Conservation (phyloP, 2,113 vertebrate species). For the Pycnonotus jocosus region DNA sequence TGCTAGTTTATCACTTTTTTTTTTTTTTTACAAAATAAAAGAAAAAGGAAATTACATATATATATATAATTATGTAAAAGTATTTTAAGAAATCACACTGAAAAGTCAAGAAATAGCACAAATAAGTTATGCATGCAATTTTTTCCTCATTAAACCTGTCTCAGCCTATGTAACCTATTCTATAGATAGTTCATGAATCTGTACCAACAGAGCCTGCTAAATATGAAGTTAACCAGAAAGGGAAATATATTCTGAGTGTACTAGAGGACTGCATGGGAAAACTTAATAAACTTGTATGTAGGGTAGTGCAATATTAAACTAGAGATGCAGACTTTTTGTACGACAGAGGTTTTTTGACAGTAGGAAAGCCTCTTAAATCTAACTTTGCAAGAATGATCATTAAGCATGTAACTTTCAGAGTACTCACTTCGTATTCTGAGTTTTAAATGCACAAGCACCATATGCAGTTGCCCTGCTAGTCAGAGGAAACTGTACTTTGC, state of each 20-base stretch:
- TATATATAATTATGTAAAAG: neutral
- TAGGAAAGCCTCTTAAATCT: neutral
- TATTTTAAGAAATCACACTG: neutral
- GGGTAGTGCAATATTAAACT: neutral
- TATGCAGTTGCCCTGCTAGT: neutral
- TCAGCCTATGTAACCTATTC: neutral
- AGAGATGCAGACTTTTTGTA: neutral
- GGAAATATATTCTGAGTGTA: neutral
- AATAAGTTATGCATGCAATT: neutral
- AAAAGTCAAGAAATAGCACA: neutral
- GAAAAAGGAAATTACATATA: neutral
- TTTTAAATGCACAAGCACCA: neutral
- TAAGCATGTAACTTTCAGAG: neutral
- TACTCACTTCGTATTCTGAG: neutral
- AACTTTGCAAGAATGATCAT: neutral
- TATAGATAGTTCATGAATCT: neutral
- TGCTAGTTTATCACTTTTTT: neutral
- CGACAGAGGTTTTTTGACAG: neutral
- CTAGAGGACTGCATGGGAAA: neutral
- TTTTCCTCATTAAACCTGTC: neutral
- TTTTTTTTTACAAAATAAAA: neutral
- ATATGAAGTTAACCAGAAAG: neutral
- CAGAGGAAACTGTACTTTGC: neutral
- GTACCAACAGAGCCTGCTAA: neutral
- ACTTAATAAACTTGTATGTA: neutral